Percentiles rank a stretch among this genome's conserved stretches.
These are phyloP conservation scores for Camponotus fellah DNA, from an alignment of 2,888 invertebrate species.

Conservation along the genomic window DNA sequence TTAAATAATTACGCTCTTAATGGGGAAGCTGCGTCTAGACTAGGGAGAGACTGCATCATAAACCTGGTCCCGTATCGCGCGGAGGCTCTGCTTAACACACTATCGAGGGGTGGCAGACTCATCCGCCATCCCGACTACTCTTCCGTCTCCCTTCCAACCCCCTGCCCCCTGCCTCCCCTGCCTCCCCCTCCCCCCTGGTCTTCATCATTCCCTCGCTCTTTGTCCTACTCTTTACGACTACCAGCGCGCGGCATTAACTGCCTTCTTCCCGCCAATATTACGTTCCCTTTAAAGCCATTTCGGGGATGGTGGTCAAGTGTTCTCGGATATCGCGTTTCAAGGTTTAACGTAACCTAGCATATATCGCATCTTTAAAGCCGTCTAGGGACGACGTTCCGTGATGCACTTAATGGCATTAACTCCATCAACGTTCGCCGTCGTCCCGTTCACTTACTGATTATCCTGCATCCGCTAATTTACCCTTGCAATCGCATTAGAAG, in stretches of 20 bases:
- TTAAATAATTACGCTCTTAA: conserved; percentile 57
- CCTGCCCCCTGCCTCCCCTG: no score
- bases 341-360: conserved; percentile 40
- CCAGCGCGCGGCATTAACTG: conserved; percentile 60
- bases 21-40: conserved; percentile 82
- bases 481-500: background rate
- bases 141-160: conserved; percentile 10
- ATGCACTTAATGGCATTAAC: conserved; percentile 29
- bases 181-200: conserved; percentile 1
- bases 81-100: conserved; percentile 75
- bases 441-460: conserved; percentile 38
- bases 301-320: conserved; percentile 54
- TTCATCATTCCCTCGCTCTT: conserved; percentile 34
- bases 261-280: conserved; percentile 61
- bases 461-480: conserved; percentile 35
- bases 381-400: conserved; percentile 19
- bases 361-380: conserved; percentile 42
- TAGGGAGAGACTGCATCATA: conserved; percentile 84
- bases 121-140: conserved; percentile 68
- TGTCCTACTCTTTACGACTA: conserved; percentile 54
- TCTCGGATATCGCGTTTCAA: conserved; percentile 55
- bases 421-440: conserved; percentile 24
- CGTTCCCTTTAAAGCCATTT: conserved; percentile 55
- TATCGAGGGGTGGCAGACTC: conserved; percentile 80
- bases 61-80: conserved; percentile 80